Conservation (phyloP, 1,140 invertebrate species). For the Drosophila seguyi region DNA sequence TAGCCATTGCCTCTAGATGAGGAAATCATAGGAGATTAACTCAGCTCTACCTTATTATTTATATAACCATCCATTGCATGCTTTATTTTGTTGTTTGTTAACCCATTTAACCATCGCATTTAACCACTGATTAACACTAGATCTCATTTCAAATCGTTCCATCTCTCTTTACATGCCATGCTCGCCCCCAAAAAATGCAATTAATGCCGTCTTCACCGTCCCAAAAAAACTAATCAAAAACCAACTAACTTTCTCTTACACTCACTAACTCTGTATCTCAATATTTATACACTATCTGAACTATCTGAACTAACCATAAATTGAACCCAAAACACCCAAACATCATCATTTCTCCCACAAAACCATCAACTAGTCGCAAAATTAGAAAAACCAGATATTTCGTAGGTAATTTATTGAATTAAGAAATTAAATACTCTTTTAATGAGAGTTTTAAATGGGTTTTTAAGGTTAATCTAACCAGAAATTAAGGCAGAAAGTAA, state of each 20-base stretch:
- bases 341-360: slow-evolving; percentile 15
- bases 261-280: not conserved
- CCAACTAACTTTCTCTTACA: not conserved
- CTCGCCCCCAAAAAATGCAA: slow-evolving; percentile 64
- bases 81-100: not conserved
- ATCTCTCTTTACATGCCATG: slow-evolving; percentile 82
- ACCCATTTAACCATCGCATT: slow-evolving; percentile 8
- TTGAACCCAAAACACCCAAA: slow-evolving; percentile 3
- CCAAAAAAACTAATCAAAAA: slow-evolving; percentile 18
- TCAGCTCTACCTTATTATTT: not conserved
- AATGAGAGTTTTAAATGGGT: not conserved
- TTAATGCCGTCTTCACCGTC: slow-evolving; percentile 38
- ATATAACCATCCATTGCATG: slow-evolving; percentile 4
- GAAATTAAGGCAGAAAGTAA: not conserved
- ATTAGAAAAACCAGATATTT: slow-evolving; percentile 10
- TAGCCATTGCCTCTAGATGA: not conserved
- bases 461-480: not conserved
- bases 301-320: not conserved
- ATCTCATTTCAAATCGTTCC: slow-evolving; percentile 65
- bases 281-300: not conserved
- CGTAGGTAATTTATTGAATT: slow-evolving; percentile 4
- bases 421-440: not conserved
- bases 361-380: slow-evolving; percentile 14
- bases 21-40: not conserved
- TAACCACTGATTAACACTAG: slow-evolving; percentile 47